phyloP scores from a whole-genome alignment of 2,888 invertebrate species.

The Mystacides longicornis region DNA sequence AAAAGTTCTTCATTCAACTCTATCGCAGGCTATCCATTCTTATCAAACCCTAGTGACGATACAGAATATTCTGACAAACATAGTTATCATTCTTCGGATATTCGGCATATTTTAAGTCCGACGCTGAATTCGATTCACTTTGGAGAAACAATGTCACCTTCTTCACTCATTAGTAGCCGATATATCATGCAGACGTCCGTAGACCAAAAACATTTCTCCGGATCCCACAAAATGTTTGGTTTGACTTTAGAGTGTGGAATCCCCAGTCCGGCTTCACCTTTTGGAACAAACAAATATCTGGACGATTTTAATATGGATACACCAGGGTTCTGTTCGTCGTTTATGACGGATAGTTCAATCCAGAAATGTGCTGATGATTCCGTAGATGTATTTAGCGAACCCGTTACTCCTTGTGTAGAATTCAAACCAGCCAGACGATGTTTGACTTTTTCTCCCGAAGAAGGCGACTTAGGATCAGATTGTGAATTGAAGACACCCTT shows the following conservation, averaged over 20 bases:
- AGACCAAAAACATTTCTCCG: constrained; percentile 30
- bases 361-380: constrained; percentile 34
- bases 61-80: constrained; percentile 13
- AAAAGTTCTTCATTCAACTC: constrained; percentile 34
- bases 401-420: constrained; percentile 43
- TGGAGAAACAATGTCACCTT: constrained; percentile 20
- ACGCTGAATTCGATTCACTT: constrained; percentile 16
- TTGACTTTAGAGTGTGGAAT: constrained; percentile 45
- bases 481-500: constrained; percentile 49
- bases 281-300: constrained; percentile 35
- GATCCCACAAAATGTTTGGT: constrained; percentile 36
- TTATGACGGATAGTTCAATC: constrained; percentile 45
- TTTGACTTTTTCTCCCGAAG: constrained; percentile 52
- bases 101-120: constrained; percentile 10
- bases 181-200: constrained; percentile 33
- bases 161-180: constrained; percentile 42
- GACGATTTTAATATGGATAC: constrained; percentile 42
- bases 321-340: constrained; percentile 30
- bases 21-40: constrained; percentile 28
- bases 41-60: constrained; percentile 10
- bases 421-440: constrained; percentile 49
- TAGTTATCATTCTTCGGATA: constrained; percentile 7
- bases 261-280: constrained; percentile 47
- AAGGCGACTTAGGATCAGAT: constrained; percentile 40
- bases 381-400: constrained; percentile 40